These are phyloP conservation scores for Dendropsophus ebraccatus DNA, from an alignment of 2,113 vertebrate genomes.

Conservation along the genomic window DNA sequence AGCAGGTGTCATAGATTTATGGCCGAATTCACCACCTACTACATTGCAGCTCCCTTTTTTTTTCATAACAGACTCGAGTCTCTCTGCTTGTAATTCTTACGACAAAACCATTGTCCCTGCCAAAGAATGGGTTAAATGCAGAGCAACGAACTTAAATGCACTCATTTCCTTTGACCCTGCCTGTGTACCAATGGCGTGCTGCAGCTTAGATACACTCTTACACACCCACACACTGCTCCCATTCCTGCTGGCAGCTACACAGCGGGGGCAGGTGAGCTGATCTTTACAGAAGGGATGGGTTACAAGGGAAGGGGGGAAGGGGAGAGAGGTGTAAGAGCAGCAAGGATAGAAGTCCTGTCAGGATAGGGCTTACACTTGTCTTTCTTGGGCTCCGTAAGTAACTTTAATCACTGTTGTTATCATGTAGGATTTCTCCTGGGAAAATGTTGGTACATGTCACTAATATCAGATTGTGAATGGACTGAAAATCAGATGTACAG, in stretches of 20 bases:
- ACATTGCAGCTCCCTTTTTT: too few relatives aligned
- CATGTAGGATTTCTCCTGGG: not conserved
- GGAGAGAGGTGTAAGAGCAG: conserved; percentile 47
- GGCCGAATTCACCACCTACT: too few relatives aligned
- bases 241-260: conserved; percentile 53
- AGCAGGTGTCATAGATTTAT: not conserved
- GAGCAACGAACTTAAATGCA: conserved; percentile 56
- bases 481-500: not conserved
- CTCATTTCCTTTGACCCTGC: conserved; percentile 58
- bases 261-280: conserved; percentile 58
- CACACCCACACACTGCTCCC: conserved; percentile 59
- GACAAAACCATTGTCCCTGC: conserved; percentile 2
- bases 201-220: conserved; percentile 57
- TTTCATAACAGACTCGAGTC: not conserved
- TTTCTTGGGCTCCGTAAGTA: conserved; percentile 48
- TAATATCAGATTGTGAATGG: not conserved
- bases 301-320: conserved; percentile 36
- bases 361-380: conserved; percentile 14
- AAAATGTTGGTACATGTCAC: not conserved
- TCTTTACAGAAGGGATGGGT: conserved; percentile 56
- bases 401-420: not conserved
- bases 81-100: not conserved
- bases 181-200: conserved; percentile 53
- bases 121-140: conserved; percentile 51
- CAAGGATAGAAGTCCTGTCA: conserved; percentile 48